Evolutionary conservation across 2,888 invertebrate species (phyloP).

Genomic region (Halictus quadricinctus): DNA sequence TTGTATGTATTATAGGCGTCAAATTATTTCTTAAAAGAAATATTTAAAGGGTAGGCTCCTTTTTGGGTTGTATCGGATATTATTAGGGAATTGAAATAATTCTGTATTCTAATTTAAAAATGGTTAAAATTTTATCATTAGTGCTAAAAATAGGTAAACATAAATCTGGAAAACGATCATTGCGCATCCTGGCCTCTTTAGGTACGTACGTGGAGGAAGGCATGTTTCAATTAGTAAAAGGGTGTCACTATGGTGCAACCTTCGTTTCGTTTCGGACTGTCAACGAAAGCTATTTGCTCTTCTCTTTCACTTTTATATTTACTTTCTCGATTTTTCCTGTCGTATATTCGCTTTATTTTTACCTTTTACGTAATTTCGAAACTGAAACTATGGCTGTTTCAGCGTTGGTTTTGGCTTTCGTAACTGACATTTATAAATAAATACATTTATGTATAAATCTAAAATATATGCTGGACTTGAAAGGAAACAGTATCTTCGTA

Average conservation of each 20-base stretch:
- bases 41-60: no score
- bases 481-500: neutral
- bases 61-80: no score
- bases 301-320: conserved; percentile 16
- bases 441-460: neutral
- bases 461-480: neutral
- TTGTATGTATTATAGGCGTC: no score
- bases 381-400: neutral
- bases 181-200: neutral
- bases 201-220: neutral
- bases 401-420: neutral
- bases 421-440: neutral
- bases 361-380: neutral
- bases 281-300: conserved; percentile 23
- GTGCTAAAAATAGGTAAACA: neutral
- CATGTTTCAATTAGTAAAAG: conserved; percentile 6
- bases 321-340: conserved; percentile 1
- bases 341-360: neutral
- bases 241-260: conserved; percentile 14
- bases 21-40: no score
- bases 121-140: no score
- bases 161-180: neutral
- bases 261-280: neutral
- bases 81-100: no score
- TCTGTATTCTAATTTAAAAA: no score